Conservation (phyloP, 1,140 invertebrate genomes). For the Psilanteris sp. region DNA sequence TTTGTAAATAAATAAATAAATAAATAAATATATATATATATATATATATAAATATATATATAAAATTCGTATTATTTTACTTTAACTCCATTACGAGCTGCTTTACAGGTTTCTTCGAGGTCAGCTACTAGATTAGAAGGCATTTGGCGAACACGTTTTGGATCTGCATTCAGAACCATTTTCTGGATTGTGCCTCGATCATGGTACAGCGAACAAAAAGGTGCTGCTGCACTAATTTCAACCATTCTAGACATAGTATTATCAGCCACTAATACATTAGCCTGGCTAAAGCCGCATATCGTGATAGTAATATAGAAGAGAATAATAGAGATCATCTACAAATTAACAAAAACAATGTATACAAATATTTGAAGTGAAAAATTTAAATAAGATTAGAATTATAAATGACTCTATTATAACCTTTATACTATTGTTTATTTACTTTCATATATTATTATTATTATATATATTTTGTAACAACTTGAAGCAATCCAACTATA, state of each 20-base stretch:
- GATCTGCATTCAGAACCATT: constrained; percentile 82
- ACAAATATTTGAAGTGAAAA: no score
- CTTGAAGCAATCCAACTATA: no score
- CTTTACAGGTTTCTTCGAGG: constrained; percentile 82
- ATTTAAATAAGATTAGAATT: no score
- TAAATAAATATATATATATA: no score
- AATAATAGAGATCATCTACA: constrained; percentile 67
- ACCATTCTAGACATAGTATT: constrained; percentile 84
- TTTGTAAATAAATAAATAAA: no score
- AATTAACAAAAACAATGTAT: no score
- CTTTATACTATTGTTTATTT: no score
- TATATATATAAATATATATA: no score
- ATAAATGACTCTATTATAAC: no score
- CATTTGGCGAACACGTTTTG: constrained; percentile 82
- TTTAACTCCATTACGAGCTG: constrained; percentile 67
- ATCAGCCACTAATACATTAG: constrained; percentile 82
- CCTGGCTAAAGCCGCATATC: constrained; percentile 31
- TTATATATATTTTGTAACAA: no score
- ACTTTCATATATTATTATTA: no score
- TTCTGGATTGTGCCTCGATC: constrained; percentile 83
- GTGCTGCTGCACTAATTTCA: constrained; percentile 81
- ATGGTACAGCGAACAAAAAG: constrained; percentile 82
- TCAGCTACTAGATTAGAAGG: constrained; percentile 82
- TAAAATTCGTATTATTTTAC: no score
- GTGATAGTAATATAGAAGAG: constrained; percentile 25